Evolutionary conservation across 2,113 vertebrate genomes (phyloP).

Genomic region (Erinaceus europaeus): DNA sequence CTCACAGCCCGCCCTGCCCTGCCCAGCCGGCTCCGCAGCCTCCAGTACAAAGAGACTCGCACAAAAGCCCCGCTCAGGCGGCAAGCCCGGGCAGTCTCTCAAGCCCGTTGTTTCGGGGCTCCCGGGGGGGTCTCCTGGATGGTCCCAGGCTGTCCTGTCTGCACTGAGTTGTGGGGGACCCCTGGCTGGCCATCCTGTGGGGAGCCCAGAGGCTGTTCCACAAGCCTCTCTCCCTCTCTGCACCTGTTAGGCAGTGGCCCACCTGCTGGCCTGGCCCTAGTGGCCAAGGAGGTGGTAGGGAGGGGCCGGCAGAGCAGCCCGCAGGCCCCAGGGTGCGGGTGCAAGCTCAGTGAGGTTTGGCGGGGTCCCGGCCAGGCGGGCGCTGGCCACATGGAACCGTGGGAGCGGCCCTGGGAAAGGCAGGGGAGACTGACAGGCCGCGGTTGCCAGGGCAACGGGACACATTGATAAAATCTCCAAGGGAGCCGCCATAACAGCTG

Average conservation of each 20-base stretch:
- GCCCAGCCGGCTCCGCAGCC: constrained; percentile 6
- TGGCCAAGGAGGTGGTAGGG: no score
- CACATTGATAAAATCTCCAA: constrained; percentile 81
- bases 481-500: constrained; percentile 74
- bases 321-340: constrained; percentile 54
- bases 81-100: constrained; percentile 48
- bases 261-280: background rate
- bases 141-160: background rate
- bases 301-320: background rate
- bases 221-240: no score
- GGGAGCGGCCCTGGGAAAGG: constrained; percentile 71
- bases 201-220: background rate
- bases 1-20: constrained; percentile 80
- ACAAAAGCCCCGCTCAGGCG: constrained; percentile 78
- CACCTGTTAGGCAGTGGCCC: background rate
- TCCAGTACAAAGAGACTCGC: constrained; percentile 77
- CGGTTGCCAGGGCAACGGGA: constrained; percentile 84
- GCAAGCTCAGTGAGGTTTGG: constrained; percentile 80
- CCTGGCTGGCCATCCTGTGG: constrained; percentile 63
- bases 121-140: background rate
- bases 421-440: constrained; percentile 64
- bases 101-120: constrained; percentile 53
- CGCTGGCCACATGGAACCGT: constrained; percentile 82
- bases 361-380: constrained; percentile 78
- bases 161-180: background rate